Base-by-base conservation (phyloP, 1,140 invertebrate species). In the Hyles vespertilio region DNA sequence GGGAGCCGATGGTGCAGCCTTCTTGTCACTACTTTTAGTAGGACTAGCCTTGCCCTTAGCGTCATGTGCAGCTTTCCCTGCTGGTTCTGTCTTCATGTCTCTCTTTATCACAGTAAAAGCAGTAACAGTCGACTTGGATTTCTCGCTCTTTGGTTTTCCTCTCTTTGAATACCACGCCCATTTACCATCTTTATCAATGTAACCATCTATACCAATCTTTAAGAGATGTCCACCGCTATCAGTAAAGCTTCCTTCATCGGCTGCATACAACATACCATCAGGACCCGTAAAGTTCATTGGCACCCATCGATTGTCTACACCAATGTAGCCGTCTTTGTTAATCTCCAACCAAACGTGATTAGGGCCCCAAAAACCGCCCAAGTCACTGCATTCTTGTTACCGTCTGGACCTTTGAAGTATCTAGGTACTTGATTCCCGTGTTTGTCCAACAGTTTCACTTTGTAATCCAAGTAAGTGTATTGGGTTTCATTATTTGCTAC, bases 391-490 rank as follows among this genome's bases (percentile, higher is more conserved):
- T 65, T 81, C 78, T 22, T 75, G 74, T 63, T 89, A 5, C 85
- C 85, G 63, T 89, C 84, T 12, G 80, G 85, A n/a, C 84, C 82
- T 73, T 81, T 89, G 56, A 89, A 87, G 55, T 60, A 87, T 63
- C 85, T 73, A 10, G 78, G 76, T 32, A 87, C 72, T 48, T 66
- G 76, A 67, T 82, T 86, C 12, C 82, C 84, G 47, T 59, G 58
- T 63, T 84, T 88, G 59, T 88, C 85, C 3, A 81, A 33, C 47
- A 85, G 48, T 69, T 87, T 88, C 2, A 88, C 85, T 74, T 79
- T 86, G 54, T 81, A 88, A 69, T 88, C 85, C 67, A 85, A 72
- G 65, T 87, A 88, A 61, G 55, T 85, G 56, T 88, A 88, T 63
- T 87, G 84, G 55, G 61, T 61, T 56, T 87, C 84, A 51, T 72